A percentile compares a stretch with the other conserved stretches of the same genome.
These are phyloP conservation scores for Microtus ochrogaster DNA, from an alignment of 2,113 vertebrate genomes.

Conservation along the genomic window DNA sequence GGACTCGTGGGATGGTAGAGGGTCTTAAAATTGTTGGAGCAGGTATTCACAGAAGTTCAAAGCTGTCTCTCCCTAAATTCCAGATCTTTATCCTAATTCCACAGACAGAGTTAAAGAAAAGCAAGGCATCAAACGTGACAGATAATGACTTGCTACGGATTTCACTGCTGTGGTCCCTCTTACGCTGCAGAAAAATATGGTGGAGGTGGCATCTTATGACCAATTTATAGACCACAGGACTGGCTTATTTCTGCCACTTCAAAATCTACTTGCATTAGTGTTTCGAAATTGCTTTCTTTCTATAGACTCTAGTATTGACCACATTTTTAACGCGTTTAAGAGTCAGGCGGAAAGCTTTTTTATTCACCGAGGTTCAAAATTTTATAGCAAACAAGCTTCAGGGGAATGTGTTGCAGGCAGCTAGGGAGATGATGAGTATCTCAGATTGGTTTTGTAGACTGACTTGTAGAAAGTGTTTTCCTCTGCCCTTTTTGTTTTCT, in stretches of 20 bases:
- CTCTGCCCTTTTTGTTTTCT: background rate
- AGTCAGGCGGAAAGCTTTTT: conserved; percentile 8
- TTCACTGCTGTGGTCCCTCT: background rate
- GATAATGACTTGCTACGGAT: background rate
- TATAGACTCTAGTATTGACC: background rate
- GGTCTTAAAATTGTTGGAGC: background rate
- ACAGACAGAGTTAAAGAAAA: background rate
- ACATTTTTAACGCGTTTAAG: background rate
- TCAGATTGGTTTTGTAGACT: background rate
- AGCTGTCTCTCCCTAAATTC: background rate
- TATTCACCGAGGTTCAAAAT: background rate
- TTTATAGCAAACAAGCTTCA: background rate
- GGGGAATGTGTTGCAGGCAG: background rate
- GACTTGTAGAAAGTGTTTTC: background rate
- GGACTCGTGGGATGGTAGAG: background rate
- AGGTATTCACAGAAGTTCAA: background rate
- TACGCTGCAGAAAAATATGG: background rate
- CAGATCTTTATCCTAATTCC: background rate
- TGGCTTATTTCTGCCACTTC: background rate
- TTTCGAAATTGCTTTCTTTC: conserved; percentile 10
- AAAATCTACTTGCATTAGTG: background rate
- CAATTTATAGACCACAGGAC: background rate
- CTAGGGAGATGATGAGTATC: background rate
- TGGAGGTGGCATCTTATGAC: background rate
- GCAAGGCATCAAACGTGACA: background rate